A percentile compares a stretch with the other conserved stretches of the same genome.
phyloP scores from a whole-genome alignment of 2,797 vertebrate species.

The Pogoniulus pusillus region DNA sequence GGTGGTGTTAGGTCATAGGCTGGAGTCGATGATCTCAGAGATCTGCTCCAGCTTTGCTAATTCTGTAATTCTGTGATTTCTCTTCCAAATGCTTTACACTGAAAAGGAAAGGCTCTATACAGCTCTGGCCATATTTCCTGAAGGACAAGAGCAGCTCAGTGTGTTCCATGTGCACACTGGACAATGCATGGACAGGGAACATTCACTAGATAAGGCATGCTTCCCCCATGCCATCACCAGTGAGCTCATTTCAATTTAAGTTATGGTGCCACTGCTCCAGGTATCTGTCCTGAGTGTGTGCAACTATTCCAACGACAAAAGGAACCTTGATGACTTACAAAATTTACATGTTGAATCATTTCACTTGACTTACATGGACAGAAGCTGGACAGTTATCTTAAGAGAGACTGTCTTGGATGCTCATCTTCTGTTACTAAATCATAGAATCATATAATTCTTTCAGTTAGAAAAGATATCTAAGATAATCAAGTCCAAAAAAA shows the following conservation, averaged over 20 bases:
- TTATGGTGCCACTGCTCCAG: neutral
- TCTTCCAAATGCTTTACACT: neutral
- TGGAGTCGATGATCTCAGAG: too few relatives aligned
- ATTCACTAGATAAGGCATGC: fast-evolving
- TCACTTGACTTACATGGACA: too few relatives aligned
- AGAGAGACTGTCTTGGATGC: too few relatives aligned
- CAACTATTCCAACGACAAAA: fast-evolving
- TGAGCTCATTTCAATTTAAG: neutral
- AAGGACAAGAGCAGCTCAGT: neutral
- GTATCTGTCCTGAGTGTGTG: fast-evolving
- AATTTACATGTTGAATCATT: neutral
- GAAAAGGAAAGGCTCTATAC: neutral
- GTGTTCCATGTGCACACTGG: neutral
- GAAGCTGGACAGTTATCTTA: too few relatives aligned
- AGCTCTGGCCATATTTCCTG: neutral
- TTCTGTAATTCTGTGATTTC: too few relatives aligned
- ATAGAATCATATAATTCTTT: too few relatives aligned
- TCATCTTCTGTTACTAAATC: too few relatives aligned
- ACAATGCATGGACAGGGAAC: neutral
- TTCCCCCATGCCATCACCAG: neutral
- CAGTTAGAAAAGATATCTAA: too few relatives aligned
- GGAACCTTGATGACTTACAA: neutral
- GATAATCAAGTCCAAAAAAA: too few relatives aligned
- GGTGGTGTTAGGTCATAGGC: too few relatives aligned
- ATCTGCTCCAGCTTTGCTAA: too few relatives aligned